Conservation (phyloP, 2,888 invertebrate species). For the Bellardia bayeri region DNA sequence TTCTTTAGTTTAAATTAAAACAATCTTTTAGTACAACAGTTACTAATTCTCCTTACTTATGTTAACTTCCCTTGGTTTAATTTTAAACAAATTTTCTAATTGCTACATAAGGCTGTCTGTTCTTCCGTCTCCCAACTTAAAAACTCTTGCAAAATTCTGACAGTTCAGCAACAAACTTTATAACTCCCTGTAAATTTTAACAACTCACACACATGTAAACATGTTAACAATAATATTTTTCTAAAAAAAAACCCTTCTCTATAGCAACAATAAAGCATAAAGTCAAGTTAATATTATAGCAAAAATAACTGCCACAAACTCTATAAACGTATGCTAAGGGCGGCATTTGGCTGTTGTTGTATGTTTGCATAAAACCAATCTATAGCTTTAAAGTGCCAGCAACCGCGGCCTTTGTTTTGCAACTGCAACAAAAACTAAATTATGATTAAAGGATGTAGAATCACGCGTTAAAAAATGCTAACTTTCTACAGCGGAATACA, state of each 20-base stretch:
- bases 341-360: too few species aligned
- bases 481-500: not conserved
- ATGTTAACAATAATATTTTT: slow-evolving; percentile 40
- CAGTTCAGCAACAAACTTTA: not conserved
- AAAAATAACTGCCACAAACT: not conserved
- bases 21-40: too few species aligned
- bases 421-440: not conserved
- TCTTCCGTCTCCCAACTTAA: not conserved
- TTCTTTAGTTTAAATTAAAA: too few species aligned
- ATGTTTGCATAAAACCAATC: too few species aligned
- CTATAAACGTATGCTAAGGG: not conserved
- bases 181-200: not conserved
- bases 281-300: slow-evolving; percentile 55
- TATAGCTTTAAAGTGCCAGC: too few species aligned
- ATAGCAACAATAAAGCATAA: slow-evolving; percentile 48
- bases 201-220: not conserved
- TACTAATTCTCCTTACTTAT: too few species aligned
- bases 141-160: not conserved
- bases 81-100: too few species aligned
- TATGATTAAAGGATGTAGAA: not conserved
- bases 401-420: slow-evolving; percentile 1
- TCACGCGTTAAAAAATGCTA: not conserved
- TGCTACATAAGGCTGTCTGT: not conserved
- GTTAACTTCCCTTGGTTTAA: too few species aligned
- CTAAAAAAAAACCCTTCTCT: slow-evolving; percentile 3